Conservation (phyloP, 1,140 invertebrate genomes). For the Whitmania pigra region DNA sequence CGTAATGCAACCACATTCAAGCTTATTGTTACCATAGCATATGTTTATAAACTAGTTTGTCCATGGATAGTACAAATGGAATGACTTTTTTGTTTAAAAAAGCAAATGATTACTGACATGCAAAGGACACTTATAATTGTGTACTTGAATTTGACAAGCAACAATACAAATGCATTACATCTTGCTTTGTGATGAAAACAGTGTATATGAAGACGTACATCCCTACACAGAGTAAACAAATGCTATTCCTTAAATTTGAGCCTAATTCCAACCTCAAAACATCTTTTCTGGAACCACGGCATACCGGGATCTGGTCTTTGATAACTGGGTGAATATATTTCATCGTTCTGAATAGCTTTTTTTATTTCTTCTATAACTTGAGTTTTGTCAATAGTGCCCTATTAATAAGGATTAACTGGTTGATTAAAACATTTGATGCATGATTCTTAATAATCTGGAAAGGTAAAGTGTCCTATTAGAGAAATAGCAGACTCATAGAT, state of each 20-base stretch:
- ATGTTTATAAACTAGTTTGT: too few relatives aligned
- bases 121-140: too few relatives aligned
- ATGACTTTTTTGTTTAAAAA: too few relatives aligned
- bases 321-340: neutral
- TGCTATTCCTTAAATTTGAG: too few relatives aligned
- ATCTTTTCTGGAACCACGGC: neutral
- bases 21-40: too few relatives aligned
- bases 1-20: too few relatives aligned
- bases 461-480: neutral
- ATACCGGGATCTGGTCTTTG: neutral
- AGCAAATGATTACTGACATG: too few relatives aligned
- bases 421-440: neutral
- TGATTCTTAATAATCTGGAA: neutral
- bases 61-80: too few relatives aligned
- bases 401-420: too few relatives aligned
- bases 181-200: neutral
- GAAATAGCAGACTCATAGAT: neutral
- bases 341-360: constrained; percentile 7
- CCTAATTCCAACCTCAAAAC: neutral
- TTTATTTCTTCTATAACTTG: neutral
- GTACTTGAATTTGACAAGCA: too few relatives aligned
- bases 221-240: too few relatives aligned
- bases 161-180: neutral
- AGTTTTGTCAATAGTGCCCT: neutral
- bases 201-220: neutral